Evolutionary conservation across 1,140 invertebrate species (phyloP).

Genomic region (Drosophila setifemur): DNA sequence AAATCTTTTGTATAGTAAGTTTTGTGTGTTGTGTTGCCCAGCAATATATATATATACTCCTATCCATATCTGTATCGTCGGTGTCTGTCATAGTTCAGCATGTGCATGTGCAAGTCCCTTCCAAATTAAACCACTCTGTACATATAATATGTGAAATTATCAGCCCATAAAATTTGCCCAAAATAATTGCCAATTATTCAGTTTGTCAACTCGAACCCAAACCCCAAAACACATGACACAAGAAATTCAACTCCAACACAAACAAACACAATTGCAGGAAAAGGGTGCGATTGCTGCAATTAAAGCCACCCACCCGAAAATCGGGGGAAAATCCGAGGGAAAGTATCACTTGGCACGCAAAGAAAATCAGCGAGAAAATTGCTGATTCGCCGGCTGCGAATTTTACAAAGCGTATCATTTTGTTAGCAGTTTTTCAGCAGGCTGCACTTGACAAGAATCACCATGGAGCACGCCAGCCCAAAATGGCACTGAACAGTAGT

Average conservation of each 20-base stretch:
- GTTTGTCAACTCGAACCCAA: constrained; percentile 63
- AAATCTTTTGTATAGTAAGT: constrained; percentile 75
- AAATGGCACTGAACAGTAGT: constrained; percentile 1
- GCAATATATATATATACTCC: too few species aligned
- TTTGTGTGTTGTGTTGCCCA: constrained; percentile 64
- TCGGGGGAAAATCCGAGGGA: constrained; percentile 39
- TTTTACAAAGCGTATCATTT: constrained; percentile 79
- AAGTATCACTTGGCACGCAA: constrained; percentile 79
- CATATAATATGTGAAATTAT: constrained; percentile 77
- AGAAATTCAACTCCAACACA: constrained; percentile 15
- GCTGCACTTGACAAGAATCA: constrained; percentile 72
- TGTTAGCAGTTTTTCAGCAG: constrained; percentile 79
- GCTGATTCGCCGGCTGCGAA: constrained; percentile 48
- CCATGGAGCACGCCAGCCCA: constrained; percentile 54
- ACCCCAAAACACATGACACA: constrained; percentile 2
- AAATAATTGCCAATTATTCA: constrained; percentile 79
- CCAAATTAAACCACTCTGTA: constrained; percentile 44
- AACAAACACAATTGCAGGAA: constrained; percentile 27
- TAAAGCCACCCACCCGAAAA: constrained; percentile 36
- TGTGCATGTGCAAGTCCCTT: constrained; percentile 67
- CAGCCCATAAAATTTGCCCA: constrained; percentile 72
- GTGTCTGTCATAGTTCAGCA: constrained; percentile 52
- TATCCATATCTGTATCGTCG: constrained; percentile 11
- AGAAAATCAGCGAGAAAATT: constrained; percentile 76
- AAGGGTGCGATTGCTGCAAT: constrained; percentile 25